phyloP scores from a whole-genome alignment of 2,797 vertebrate species.

The Salarias fasciatus region DNA sequence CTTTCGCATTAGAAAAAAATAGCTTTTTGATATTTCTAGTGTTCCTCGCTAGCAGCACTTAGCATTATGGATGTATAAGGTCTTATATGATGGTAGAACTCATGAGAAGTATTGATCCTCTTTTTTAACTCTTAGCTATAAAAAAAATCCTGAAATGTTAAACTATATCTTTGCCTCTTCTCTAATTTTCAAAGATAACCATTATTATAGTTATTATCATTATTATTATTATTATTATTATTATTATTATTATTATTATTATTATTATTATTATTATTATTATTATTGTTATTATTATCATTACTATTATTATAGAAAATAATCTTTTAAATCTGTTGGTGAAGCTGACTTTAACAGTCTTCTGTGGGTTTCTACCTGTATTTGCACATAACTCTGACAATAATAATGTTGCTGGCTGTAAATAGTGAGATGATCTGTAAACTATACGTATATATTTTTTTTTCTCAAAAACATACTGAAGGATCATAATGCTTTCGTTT shows the following conservation, averaged over 20 bases:
- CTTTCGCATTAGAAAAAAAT: too few species aligned
- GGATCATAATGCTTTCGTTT: constrained; percentile 71
- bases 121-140: neutral
- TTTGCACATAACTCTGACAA: constrained; percentile 29
- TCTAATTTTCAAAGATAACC: constrained; percentile 4
- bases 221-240: too few species aligned
- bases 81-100: neutral
- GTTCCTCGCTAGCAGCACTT: neutral
- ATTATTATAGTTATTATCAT: too few species aligned
- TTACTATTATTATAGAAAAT: neutral
- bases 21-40: neutral
- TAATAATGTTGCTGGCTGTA: constrained; percentile 43
- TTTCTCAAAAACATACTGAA: constrained; percentile 67
- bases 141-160: neutral
- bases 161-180: neutral
- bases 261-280: too few species aligned
- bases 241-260: too few species aligned
- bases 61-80: too few species aligned
- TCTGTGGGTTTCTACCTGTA: constrained; percentile 2
- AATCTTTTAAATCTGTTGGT: neutral
- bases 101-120: neutral
- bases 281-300: neutral
- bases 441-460: constrained; percentile 46
- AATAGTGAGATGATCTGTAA: constrained; percentile 51
- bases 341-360: too few species aligned